Conservation (phyloP, 2,888 invertebrate genomes). For the Steromphala cineraria region DNA sequence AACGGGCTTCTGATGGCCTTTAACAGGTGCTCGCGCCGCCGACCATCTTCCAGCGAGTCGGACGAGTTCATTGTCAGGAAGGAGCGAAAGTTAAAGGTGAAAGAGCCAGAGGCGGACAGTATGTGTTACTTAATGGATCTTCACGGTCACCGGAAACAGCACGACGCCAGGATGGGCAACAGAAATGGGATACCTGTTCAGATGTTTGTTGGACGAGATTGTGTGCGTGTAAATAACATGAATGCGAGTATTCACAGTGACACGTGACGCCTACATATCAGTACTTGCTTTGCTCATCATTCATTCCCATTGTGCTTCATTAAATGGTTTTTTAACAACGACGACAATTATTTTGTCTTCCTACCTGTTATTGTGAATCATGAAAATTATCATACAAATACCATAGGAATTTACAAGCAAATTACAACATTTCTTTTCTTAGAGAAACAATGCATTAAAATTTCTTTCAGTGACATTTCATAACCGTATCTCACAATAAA, state of each 20-base stretch:
- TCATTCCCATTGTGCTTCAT: no score
- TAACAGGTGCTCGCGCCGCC: conserved; percentile 40
- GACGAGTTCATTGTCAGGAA: conserved; percentile 44
- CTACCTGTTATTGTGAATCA: no score
- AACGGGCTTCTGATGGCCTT: conserved; percentile 47
- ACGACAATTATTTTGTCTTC: no score
- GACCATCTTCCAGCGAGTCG: conserved; percentile 36
- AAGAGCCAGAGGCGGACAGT: neutral
- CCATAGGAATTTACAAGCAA: no score
- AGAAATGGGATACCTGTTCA: neutral
- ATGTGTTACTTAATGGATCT: conserved; percentile 1
- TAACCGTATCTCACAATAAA: no score
- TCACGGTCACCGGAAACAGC: neutral
- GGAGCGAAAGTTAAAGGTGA: neutral
- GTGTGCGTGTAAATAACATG: neutral
- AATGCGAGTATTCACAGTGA: conserved; percentile 26
- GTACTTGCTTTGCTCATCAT: no score
- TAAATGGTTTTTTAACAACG: no score
- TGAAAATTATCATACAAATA: no score
- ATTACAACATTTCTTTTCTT: no score
- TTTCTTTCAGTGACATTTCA: no score
- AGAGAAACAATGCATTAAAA: no score
- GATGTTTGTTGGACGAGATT: conserved; percentile 1
- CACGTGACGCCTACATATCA: conserved; percentile 4
- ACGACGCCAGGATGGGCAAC: neutral